Percentiles rank a stretch among this genome's conserved stretches.
These are phyloP conservation scores for Leptopterna dolabrata DNA, from an alignment of 2,888 invertebrate genomes.

Conservation along the genomic window DNA sequence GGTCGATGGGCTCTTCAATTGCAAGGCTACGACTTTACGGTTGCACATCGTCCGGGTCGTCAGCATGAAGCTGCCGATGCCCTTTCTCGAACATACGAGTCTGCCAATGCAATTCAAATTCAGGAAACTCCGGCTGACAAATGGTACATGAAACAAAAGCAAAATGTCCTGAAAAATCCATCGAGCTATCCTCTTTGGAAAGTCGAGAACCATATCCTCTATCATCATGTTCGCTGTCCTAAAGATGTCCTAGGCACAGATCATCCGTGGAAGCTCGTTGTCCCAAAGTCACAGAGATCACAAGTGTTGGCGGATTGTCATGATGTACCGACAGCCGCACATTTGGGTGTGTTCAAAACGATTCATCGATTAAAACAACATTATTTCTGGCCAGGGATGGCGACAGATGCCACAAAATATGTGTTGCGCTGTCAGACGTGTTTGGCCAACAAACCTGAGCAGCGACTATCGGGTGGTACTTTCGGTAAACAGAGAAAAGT, in stretches of 20 bases:
- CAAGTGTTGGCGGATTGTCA: conserved; percentile 19
- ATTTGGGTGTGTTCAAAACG: not conserved
- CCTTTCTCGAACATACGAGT: not conserved
- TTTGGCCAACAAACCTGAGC: not conserved
- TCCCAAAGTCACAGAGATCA: conserved; percentile 41
- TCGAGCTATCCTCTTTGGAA: not conserved
- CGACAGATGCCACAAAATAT: not conserved
- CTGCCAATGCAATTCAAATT: not conserved
- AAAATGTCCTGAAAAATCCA: not conserved
- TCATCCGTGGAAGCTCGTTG: not conserved
- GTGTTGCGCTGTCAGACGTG: not conserved
- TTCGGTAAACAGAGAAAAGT: not conserved
- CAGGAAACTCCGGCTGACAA: not conserved
- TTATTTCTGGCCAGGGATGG: not conserved
- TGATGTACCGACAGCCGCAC: not conserved
- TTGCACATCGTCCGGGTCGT: not conserved
- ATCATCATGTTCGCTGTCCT: not conserved
- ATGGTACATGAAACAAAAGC: not conserved
- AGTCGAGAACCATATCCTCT: not conserved
- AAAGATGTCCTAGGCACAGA: not conserved
- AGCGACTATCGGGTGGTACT: not conserved
- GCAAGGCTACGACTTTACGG: not conserved
- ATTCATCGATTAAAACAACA: not conserved
- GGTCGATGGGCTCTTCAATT: conserved; percentile 60
- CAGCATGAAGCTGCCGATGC: not conserved